Conservation (phyloP, 2,797 vertebrate genomes). For the Spheniscus humboldti region DNA sequence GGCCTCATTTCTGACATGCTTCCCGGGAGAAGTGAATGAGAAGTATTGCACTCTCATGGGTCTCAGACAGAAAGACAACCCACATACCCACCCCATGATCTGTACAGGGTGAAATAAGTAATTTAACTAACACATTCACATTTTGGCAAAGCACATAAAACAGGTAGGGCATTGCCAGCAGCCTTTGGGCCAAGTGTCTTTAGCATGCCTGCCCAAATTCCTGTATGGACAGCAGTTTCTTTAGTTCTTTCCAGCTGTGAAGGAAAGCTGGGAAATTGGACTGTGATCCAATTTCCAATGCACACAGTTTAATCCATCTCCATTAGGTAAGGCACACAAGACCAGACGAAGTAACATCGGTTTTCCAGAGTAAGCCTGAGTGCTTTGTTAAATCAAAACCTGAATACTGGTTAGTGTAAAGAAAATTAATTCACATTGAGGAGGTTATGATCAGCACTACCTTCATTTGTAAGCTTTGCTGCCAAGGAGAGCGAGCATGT, state of each 20-base stretch:
- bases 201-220: background rate
- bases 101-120: background rate
- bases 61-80: background rate
- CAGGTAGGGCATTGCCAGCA: background rate
- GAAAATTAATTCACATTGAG: background rate
- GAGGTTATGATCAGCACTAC: background rate
- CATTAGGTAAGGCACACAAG: background rate
- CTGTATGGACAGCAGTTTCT: background rate
- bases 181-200: background rate
- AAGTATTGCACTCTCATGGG: background rate
- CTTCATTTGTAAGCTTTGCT: background rate
- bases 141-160: background rate
- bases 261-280: background rate
- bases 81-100: accelerated
- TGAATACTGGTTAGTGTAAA: background rate
- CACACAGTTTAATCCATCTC: background rate
- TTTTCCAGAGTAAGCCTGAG: background rate
- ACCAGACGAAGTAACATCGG: background rate
- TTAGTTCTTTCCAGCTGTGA: background rate
- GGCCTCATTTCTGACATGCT: background rate
- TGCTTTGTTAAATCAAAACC: background rate
- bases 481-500: background rate
- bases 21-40: accelerated
- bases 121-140: background rate
- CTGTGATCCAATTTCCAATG: background rate